Base-by-base conservation (phyloP, 2,113 vertebrate species). In the Prunella himalayana region DNA sequence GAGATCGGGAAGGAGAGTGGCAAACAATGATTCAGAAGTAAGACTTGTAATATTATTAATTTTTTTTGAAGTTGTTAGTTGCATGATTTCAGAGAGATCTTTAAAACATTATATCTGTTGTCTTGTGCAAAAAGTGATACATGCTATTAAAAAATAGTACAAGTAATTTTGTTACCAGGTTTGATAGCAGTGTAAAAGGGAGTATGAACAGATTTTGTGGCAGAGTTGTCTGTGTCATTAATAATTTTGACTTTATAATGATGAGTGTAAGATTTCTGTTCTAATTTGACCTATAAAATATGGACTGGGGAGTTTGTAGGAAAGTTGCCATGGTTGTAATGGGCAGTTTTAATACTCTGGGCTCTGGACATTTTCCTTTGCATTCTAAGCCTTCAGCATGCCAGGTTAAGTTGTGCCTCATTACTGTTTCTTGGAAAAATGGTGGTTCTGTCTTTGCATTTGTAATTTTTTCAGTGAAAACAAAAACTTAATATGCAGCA, bases 21-120 rank as follows among this genome's bases (percentile, higher is more conserved):
- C 99, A 99, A 97, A 99, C 99, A 86, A 99, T 99, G 99, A 99
- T 99, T 94, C 99, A 99, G 97, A 99, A 99, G 99, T 99, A 98
- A 98, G 99, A 85, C 61, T 75, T 94, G 65, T 45, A 69, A 42
- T 87, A 19, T 56, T 65, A 42, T 6, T 54, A 16, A 13, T 65
- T 90, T 73, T 15, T 54, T 1, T 4, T 7, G 30, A 73, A 50
- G 25, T 41, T 56, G 41, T 21, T 81, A 37, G 22, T 65, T 51
- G 25, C 15, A n/a, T 64, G 7, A 50, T 66, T 94, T 86, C 35
- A 27, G 37, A 53, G 37, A 53, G 53, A 15, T 60, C 24, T 72
- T 73, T 41, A 33, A 82, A 78, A 39, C 2, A 2, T 50, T 41
- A 7, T 42, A 5, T 9, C 8, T 49, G 0, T 28, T 66, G 41